Conservation (phyloP, 2,113 vertebrate genomes). For the Mungos mungo region DNA sequence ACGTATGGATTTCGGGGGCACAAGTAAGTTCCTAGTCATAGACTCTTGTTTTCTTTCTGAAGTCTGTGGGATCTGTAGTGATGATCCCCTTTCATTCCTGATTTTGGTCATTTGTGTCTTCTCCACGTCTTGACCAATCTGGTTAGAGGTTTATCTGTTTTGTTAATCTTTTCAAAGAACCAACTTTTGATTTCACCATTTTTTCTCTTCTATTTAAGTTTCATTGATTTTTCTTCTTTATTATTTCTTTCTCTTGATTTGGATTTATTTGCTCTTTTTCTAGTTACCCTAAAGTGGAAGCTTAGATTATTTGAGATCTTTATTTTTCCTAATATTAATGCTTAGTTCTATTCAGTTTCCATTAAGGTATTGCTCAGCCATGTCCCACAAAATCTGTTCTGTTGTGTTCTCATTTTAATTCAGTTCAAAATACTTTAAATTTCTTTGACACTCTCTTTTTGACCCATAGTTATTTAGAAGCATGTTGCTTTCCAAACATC, state of each 20-base stretch:
- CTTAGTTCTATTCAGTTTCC: neutral
- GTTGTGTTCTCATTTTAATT: constrained; percentile 13
- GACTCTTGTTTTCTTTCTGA: neutral
- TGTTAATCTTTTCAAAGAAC: neutral
- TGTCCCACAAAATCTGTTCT: neutral
- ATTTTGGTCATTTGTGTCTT: neutral
- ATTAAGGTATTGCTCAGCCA: neutral
- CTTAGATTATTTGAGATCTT: neutral
- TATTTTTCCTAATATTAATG: neutral
- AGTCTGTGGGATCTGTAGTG: neutral
- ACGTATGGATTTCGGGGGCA: neutral
- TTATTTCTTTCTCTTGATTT: constrained; percentile 18
- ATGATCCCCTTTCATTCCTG: neutral
- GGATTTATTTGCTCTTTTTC: neutral
- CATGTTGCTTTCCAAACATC: neutral
- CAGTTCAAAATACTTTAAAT: neutral
- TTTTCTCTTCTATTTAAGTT: neutral
- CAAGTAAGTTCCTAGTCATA: neutral
- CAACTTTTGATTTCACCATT: neutral
- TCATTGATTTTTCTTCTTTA: neutral
- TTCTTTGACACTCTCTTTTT: constrained; percentile 13
- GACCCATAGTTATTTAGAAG: neutral
- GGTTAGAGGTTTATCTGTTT: neutral
- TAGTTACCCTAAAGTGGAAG: neutral
- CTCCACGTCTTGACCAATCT: neutral